Evolutionary conservation across 2,797 vertebrate species (phyloP), one percentile per base, ranked within the genome.

Genomic region (Apogon hyalosoma): DNA sequence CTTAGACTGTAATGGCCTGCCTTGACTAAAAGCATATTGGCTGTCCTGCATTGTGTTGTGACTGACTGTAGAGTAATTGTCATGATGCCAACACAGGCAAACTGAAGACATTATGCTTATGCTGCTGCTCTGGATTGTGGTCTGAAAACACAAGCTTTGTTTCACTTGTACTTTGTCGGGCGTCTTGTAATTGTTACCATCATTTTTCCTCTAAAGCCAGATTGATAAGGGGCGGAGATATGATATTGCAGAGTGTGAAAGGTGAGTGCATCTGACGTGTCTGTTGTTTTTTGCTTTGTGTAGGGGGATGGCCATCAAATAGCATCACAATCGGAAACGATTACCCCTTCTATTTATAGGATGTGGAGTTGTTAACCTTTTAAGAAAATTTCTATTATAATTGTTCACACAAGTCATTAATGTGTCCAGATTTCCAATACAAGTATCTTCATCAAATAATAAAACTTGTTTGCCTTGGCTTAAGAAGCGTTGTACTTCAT

Each of bases 151-250:
- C 77, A 80, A 69, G 60, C 42, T 88, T 68, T 43, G 56, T 67
- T 69, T 42, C 67, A 64, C 63, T 66, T 74, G 76, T 49, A 80
- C 58, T 73, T 62, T 88, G 73, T 86, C 84, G 75, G 88, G 71
- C 84, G 73, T 84, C 80, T 89, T 90, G 83, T 92, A 92, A 92
- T 90, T 87, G 77, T 90, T 92, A 70, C 81, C 87, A 89, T 93
- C 92, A 87, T 92, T 90, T 92, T 90, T 85, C 87, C 86, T 90
- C 85, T 93, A 87, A 93, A 93, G 92, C 90, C 91, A 93, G 91
- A 92, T 91, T 93, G 92, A 93, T 93, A 91, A 93, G 87, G 88
- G 82, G 86, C 84, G 90, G 85, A 91, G 87, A 92, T 92, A 88
- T 91, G 91, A 93, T 93, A 90, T 89, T 84, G 90, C 91, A 90